A percentile compares a stretch with the other conserved stretches of the same genome.
phyloP scores from a whole-genome alignment of 2,797 vertebrate genomes.

The Acestrorhynchus altus region DNA sequence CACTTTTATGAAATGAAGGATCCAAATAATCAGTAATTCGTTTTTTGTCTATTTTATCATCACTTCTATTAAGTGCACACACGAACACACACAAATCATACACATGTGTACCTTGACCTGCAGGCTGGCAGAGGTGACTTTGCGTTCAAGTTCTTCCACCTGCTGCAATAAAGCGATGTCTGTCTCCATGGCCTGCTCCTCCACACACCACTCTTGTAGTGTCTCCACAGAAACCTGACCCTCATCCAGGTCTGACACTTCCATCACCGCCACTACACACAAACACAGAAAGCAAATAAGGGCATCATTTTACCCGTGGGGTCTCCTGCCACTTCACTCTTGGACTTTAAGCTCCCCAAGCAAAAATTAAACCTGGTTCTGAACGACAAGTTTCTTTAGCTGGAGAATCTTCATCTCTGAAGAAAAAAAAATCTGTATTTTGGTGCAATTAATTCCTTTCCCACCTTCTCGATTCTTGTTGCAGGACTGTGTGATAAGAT shows the following conservation, averaged over 20 bases:
- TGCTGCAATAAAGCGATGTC: slow-evolving; percentile 96
- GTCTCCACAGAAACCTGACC: slow-evolving; percentile 94
- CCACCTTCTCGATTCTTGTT: slow-evolving; percentile 93
- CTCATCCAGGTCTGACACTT: slow-evolving; percentile 92
- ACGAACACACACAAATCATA: background rate
- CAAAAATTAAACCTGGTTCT: no score
- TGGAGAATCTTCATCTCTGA: background rate
- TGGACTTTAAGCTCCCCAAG: background rate
- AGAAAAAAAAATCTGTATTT: background rate
- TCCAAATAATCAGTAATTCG: no score
- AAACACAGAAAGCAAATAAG: slow-evolving; percentile 8
- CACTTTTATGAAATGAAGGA: background rate
- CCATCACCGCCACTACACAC: slow-evolving; percentile 90
- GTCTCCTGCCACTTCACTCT: background rate
- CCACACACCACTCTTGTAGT: slow-evolving; percentile 96
- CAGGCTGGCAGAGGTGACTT: slow-evolving; percentile 96
- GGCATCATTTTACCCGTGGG: background rate
- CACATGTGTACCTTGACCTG: slow-evolving; percentile 90
- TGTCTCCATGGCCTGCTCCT: slow-evolving; percentile 98
- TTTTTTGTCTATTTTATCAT: no score
- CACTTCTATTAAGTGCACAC: background rate
- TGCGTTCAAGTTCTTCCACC: slow-evolving; percentile 97
- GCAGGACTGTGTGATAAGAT: slow-evolving; percentile 95
- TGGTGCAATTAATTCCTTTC: slow-evolving; percentile 39
- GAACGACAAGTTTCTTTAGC: background rate